Base-by-base conservation (phyloP, 2,113 vertebrate genomes). In the Eptesicus fuscus region DNA sequence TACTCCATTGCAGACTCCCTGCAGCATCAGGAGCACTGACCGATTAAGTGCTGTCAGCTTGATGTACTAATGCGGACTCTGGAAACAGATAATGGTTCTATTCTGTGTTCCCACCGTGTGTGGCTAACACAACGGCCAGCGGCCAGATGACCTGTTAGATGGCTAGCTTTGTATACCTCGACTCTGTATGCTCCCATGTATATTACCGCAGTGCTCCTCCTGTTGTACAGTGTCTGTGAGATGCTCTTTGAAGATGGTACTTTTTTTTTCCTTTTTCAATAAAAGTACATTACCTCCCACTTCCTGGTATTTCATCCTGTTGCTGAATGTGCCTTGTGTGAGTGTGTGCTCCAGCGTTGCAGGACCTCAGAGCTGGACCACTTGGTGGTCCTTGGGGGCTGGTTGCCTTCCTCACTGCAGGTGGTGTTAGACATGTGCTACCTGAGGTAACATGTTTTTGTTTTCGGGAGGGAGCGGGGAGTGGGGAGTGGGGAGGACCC, bases 361-460 rank as follows among this genome's bases (percentile, higher is more conserved):
- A 97, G 97, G 95, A 98, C 97, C 96, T 79, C 97, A 98, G 91
- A 97, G 96, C 98, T 97, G 97, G 97, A 97, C 97, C 97, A 93
- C 90, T 70, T 51, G 88, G 88, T 98, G 97, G 96, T 97, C 97
- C 96, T 98, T 97, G 97, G 98, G 97, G 96, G 95, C 95, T 95
- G 95, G 93, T 96, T 97, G 91, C 96, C 96, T 14, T 98, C 94
- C 93, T 98, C 97, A 97, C 96, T 97, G 96, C 98, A 98, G 98
- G 98, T 98, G 97, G 93, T 98, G 95, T 96, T 98, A 98, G 98
- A 98, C 98, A 98, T 98, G 59, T 97, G 97, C 98, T 98, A 98
- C 96, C 97, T 95, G 98, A 99, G 98, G 98, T 99, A 99, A 99
- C 98, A 94, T 77, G 98, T 97, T 98, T 97, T 96, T 96, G 86